Conservation (phyloP, 2,113 vertebrate species). For the Mormyrus lacerda region DNA sequence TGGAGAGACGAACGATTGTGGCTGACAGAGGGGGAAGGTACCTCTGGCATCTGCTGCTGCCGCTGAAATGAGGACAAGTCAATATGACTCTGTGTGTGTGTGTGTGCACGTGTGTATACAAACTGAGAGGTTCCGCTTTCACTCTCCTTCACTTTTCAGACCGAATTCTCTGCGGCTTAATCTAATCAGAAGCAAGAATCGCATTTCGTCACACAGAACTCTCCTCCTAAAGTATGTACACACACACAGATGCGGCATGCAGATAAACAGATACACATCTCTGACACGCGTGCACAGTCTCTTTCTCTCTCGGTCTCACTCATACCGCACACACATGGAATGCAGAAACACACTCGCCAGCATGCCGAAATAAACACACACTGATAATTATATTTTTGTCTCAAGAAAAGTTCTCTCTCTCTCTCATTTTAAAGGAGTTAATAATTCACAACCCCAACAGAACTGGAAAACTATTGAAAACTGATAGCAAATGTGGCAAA, state of each 20-base stretch:
- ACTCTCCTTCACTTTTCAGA: not conserved
- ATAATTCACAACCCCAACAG: not conserved
- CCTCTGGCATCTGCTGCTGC: not conserved
- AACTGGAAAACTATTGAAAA: not conserved
- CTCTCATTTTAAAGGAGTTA: not conserved
- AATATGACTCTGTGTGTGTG: not conserved
- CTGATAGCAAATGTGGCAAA: not conserved
- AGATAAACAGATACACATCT: not conserved
- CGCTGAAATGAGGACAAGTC: not conserved
- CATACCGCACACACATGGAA: not conserved
- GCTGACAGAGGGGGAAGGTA: not conserved
- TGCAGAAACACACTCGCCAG: not conserved
- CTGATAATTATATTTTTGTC: constrained; percentile 11
- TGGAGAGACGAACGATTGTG: not conserved
- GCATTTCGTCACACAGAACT: not conserved
- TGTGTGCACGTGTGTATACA: not conserved
- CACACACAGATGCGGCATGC: not conserved
- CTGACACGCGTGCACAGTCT: not conserved
- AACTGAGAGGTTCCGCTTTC: not conserved
- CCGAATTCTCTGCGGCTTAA: not conserved
- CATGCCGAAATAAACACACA: not conserved
- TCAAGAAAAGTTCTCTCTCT: not conserved
- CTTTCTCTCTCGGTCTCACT: not conserved
- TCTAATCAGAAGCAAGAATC: not conserved
- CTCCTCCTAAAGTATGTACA: not conserved